These are phyloP conservation scores for Arrhopalites spinosus DNA, from an alignment of 2,888 invertebrate species.

Conservation along the genomic window DNA sequence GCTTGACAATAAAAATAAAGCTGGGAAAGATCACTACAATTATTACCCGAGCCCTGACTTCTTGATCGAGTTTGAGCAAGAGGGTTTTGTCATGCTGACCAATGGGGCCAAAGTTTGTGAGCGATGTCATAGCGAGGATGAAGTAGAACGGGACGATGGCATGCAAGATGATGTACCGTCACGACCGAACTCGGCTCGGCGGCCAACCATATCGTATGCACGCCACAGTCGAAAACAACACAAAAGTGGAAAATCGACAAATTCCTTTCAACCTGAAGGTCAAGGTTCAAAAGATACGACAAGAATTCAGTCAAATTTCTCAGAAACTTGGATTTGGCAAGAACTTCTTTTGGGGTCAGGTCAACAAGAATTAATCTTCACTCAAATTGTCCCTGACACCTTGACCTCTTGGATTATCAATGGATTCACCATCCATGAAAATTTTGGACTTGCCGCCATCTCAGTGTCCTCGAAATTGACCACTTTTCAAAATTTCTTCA, in stretches of 20 bases:
- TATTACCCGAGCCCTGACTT: not conserved
- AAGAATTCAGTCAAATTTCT: conserved; percentile 53
- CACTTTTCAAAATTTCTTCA: conserved; percentile 82
- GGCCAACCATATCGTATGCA: not conserved
- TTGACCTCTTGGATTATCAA: conserved; percentile 43
- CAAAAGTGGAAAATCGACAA: too few relatives aligned
- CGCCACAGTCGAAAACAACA: too few relatives aligned
- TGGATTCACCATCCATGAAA: conserved; percentile 67
- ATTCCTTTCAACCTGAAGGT: too few relatives aligned
- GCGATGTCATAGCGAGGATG: too few relatives aligned
- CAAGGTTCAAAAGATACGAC: conserved; percentile 34
- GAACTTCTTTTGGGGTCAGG: conserved; percentile 18
- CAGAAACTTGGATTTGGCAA: conserved; percentile 58
- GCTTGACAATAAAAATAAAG: not conserved
- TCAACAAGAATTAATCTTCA: not conserved
- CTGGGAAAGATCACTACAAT: not conserved
- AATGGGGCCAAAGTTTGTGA: not conserved
- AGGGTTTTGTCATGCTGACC: not conserved
- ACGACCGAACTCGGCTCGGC: too few relatives aligned
- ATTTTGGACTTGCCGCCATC: conserved; percentile 29
- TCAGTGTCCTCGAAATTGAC: conserved; percentile 63
- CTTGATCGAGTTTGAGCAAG: not conserved
- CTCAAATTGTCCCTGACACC: conserved; percentile 35
- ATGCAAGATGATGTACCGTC: too few relatives aligned
- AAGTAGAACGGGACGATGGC: too few relatives aligned